A percentile compares a stretch with the other conserved stretches of the same genome.
phyloP scores from a whole-genome alignment of 2,888 invertebrate genomes.

The Meliscaeva auricollis region DNA sequence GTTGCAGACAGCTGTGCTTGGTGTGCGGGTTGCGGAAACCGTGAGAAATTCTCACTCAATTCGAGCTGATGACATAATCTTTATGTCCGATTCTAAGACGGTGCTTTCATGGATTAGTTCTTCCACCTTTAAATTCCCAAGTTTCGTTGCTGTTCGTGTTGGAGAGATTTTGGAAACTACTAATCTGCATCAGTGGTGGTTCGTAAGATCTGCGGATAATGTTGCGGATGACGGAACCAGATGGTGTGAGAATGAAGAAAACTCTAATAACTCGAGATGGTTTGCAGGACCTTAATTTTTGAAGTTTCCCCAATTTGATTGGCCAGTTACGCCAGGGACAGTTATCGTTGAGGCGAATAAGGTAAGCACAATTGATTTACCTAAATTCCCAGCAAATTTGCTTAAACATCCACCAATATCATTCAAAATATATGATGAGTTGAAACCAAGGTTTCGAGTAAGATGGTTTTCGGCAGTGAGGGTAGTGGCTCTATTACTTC shows the following conservation, averaged over 20 bases:
- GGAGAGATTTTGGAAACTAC: background rate
- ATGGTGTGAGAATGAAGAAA: background rate
- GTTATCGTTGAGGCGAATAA: background rate
- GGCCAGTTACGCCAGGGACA: conserved; percentile 21
- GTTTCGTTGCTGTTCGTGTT: conserved; percentile 11
- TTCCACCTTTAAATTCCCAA: conserved; percentile 21
- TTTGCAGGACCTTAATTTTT: conserved; percentile 41
- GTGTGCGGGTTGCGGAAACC: conserved; percentile 23
- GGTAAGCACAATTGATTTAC: background rate
- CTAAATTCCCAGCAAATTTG: background rate
- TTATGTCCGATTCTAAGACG: conserved; percentile 48
- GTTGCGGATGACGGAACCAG: conserved; percentile 22
- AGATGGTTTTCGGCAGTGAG: background rate
- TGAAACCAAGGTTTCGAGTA: background rate
- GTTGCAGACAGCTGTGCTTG: conserved; percentile 36
- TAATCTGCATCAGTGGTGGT: conserved; percentile 4
- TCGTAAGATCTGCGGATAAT: background rate
- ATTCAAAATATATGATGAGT: background rate
- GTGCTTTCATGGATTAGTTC: conserved; percentile 32
- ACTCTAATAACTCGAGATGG: conserved; percentile 7
- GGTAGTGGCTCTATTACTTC: conserved; percentile 27
- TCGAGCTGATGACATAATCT: conserved; percentile 5
- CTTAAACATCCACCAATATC: background rate
- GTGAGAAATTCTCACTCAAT: conserved; percentile 38
- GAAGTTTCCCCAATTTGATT: conserved; percentile 3